A percentile compares a stretch with the other conserved stretches of the same genome.
These are phyloP conservation scores for Machaerirhynchus nigripectus DNA, from an alignment of 2,113 vertebrate genomes.

Conservation along the genomic window DNA sequence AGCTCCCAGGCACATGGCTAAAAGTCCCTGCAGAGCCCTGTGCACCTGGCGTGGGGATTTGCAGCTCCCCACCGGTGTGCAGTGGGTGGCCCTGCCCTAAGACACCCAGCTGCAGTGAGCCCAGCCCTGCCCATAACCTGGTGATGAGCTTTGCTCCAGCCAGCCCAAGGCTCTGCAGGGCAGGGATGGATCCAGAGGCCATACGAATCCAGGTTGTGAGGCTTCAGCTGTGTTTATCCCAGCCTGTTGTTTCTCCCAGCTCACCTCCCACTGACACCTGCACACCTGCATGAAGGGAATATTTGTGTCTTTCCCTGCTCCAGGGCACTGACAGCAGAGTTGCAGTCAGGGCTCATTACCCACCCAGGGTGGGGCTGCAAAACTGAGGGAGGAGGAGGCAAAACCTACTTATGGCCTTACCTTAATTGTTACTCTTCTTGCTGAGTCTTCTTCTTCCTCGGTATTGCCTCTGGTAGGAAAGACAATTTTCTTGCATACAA, in stretches of 20 bases:
- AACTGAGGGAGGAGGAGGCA: neutral
- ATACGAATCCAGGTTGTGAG: neutral
- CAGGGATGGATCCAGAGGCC: neutral
- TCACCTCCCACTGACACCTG: neutral
- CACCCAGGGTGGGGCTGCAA: neutral
- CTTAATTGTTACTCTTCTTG: neutral
- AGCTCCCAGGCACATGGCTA: neutral
- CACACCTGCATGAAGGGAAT: neutral
- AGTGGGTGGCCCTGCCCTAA: neutral
- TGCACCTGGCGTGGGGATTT: neutral
- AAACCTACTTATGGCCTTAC: neutral
- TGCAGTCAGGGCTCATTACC: neutral
- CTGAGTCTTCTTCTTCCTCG: neutral
- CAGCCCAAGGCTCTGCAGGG: accelerated
- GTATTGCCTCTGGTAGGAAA: neutral
- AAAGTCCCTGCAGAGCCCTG: neutral
- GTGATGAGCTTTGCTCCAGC: accelerated
- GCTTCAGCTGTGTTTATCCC: neutral
- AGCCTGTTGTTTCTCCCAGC: neutral
- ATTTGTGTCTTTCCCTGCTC: neutral
- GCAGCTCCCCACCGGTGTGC: accelerated
- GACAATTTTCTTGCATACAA: neutral
- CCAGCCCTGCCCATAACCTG: neutral
- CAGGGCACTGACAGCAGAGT: neutral
- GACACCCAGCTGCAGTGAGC: neutral